Conservation (phyloP, 1,140 invertebrate species). For the Trachymyrmex cornetzi region DNA sequence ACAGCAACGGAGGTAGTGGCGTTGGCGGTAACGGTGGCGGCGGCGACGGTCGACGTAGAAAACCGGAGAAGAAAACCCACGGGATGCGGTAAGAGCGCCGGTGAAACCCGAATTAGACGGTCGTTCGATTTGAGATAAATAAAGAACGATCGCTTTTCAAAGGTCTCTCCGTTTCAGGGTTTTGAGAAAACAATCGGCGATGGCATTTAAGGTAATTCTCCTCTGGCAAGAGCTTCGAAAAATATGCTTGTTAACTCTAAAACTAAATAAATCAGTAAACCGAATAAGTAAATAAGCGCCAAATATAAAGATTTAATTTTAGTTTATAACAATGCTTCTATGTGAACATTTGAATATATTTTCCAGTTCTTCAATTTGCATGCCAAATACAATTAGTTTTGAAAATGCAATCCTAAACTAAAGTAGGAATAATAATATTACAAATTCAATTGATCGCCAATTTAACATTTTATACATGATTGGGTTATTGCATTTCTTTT, state of each 20-base stretch:
- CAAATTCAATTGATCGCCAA: too few relatives aligned
- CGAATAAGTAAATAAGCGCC: too few relatives aligned
- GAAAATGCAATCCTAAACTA: too few relatives aligned
- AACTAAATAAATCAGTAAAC: background rate
- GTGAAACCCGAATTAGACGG: constrained; percentile 59
- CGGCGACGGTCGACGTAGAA: constrained; percentile 40
- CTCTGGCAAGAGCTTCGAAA: background rate
- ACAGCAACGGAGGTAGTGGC: background rate
- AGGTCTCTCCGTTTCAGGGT: background rate
- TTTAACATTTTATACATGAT: too few relatives aligned
- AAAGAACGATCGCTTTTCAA: constrained; percentile 59
- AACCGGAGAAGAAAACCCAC: constrained; percentile 55
- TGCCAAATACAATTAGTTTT: too few relatives aligned
- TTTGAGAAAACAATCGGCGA: background rate
- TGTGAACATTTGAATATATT: too few relatives aligned
- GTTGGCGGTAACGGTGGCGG: background rate
- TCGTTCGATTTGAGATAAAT: constrained; percentile 53
- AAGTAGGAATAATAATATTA: too few relatives aligned
- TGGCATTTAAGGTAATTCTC: background rate
- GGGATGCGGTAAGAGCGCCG: constrained; percentile 50
- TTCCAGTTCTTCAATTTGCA: too few relatives aligned
- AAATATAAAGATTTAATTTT: too few relatives aligned
- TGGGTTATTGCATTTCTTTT: too few relatives aligned
- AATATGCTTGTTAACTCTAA: background rate
- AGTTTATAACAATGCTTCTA: too few relatives aligned